Evolutionary conservation across 2,888 invertebrate genomes (phyloP).

Genomic region (Bellardia bayeri): DNA sequence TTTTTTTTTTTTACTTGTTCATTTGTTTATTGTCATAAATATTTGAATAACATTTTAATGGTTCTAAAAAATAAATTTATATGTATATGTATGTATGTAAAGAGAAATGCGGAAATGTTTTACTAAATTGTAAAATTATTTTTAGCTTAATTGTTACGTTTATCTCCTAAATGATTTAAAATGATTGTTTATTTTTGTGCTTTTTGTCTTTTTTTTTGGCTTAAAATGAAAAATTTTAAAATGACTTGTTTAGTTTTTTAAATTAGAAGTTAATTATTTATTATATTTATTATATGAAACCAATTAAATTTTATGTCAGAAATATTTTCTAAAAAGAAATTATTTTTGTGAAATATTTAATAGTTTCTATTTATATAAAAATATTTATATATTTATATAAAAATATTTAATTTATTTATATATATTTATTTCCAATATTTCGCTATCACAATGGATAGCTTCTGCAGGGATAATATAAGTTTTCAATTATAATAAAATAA

Average conservation of each 20-base stretch:
- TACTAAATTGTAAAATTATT: neutral
- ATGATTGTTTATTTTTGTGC: neutral
- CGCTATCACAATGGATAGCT: too few relatives aligned
- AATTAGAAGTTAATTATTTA: neutral
- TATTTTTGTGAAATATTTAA: too few relatives aligned
- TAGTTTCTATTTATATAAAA: too few relatives aligned
- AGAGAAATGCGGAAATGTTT: neutral
- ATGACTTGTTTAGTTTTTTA: conserved; percentile 10
- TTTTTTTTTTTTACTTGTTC: conserved; percentile 1
- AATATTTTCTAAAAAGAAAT: too few relatives aligned
- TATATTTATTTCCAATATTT: too few relatives aligned
- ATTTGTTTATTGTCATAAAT: neutral
- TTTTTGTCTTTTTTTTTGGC: neutral
- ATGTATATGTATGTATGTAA: too few relatives aligned
- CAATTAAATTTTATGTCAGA: conserved; percentile 16
- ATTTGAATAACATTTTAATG: neutral
- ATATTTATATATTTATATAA: too few relatives aligned
- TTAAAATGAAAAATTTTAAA: neutral
- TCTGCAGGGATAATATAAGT: too few relatives aligned
- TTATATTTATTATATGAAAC: conserved; percentile 4
- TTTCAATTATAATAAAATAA: too few relatives aligned
- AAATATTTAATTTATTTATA: too few relatives aligned
- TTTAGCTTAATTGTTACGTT: neutral
- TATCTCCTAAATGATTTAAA: neutral
- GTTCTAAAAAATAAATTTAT: neutral